A percentile compares a stretch with the other conserved stretches of the same genome.
Evolutionary conservation across 2,113 vertebrate species (phyloP).

Genomic region (Chionodraco myersi): DNA sequence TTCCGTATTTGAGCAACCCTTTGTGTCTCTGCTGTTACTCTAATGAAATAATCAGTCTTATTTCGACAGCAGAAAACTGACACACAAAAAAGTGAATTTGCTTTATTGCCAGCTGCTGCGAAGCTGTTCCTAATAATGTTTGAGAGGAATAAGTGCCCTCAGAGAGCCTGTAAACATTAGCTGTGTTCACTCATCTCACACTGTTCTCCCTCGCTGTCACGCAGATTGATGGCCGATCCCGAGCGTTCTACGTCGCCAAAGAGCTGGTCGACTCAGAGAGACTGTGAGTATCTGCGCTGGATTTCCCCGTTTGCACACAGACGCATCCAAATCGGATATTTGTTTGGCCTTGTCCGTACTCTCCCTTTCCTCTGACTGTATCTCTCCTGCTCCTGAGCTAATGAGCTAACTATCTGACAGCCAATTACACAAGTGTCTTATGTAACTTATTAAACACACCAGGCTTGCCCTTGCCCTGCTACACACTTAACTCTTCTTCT

Average conservation of each 20-base stretch:
- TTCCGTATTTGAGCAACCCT: slow-evolving; percentile 66
- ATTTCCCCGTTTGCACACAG: slow-evolving; percentile 8
- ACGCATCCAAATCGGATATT: slow-evolving; percentile 19
- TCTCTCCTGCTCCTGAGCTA: slow-evolving; percentile 21
- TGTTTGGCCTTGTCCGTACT: background rate
- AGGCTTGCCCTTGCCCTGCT: slow-evolving; percentile 30
- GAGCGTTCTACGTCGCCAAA: slow-evolving; percentile 91
- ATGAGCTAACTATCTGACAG: slow-evolving; percentile 54
- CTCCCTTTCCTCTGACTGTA: background rate
- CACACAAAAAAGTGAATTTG: slow-evolving; percentile 41
- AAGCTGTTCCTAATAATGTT: slow-evolving; percentile 51
- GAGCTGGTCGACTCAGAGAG: slow-evolving; percentile 93
- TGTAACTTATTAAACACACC: slow-evolving; percentile 33
- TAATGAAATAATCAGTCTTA: slow-evolving; percentile 85
- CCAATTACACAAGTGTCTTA: slow-evolving; percentile 59
- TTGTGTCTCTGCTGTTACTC: slow-evolving; percentile 55
- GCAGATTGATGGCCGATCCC: slow-evolving; percentile 92
- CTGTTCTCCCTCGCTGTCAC: slow-evolving; percentile 59
- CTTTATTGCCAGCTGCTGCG: slow-evolving; percentile 20
- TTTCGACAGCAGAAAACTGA: slow-evolving; percentile 73
- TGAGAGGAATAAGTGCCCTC: slow-evolving; percentile 49
- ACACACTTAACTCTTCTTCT: slow-evolving; percentile 46
- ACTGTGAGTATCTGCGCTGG: slow-evolving; percentile 86
- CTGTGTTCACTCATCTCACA: slow-evolving; percentile 71
- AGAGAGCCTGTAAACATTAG: slow-evolving; percentile 70